A percentile compares a stretch with the other conserved stretches of the same genome.
Conservation (phyloP, 2,113 vertebrate species). For the Ciconia boyciana region DNA sequence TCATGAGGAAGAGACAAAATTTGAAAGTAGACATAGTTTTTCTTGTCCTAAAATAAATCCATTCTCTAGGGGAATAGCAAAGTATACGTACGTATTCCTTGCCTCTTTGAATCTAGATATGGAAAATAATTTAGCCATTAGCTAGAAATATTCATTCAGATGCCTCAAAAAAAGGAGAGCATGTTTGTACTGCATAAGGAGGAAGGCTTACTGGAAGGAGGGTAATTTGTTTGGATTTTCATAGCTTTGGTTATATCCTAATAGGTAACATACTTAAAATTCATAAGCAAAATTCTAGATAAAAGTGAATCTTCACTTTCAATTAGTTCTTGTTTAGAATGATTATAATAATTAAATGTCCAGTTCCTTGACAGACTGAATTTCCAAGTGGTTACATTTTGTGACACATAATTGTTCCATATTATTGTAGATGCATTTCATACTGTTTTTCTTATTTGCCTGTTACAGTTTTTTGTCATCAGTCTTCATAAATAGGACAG, state of each 20-base stretch:
- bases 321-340: conserved; percentile 58
- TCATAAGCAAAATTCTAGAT: conserved; percentile 41
- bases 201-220: conserved; percentile 1
- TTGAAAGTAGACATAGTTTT: conserved; percentile 29
- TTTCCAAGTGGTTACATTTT: conserved; percentile 55
- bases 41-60: conserved; percentile 46
- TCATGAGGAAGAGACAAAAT: conserved; percentile 5
- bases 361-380: conserved; percentile 45
- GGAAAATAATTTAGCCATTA: conserved; percentile 47
- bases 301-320: conserved; percentile 55
- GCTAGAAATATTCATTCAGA: conserved; percentile 24
- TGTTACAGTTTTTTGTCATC: conserved; percentile 15
- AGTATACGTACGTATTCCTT: conserved; percentile 27
- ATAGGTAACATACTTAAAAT: conserved; percentile 54
- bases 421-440: conserved; percentile 43
- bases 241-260: conserved; percentile 24
- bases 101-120: conserved; percentile 48
- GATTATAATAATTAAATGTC: conserved; percentile 63
- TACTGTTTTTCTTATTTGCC: conserved; percentile 29
- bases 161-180: conserved; percentile 30
- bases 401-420: conserved; percentile 53
- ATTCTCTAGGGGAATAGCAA: conserved; percentile 38
- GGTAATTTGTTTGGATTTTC: conserved; percentile 53
- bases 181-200: not conserved
- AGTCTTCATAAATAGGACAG: conserved; percentile 15